Conservation (phyloP, 1,140 invertebrate genomes). For the Drosophila fuyamai region DNA sequence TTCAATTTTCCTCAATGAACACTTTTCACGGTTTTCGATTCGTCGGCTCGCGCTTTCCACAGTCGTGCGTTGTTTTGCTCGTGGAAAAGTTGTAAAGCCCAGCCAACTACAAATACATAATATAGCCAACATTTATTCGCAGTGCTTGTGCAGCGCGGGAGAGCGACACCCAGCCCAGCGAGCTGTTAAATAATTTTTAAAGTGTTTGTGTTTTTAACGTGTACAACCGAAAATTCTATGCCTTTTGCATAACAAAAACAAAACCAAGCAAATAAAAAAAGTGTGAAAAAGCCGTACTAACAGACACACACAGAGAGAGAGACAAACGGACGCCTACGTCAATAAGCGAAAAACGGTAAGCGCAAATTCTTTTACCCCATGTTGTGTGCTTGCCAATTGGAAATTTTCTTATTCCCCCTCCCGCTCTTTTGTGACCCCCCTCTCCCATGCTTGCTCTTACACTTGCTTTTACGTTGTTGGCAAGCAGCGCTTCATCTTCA, state of each 20-base stretch:
- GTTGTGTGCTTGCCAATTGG: constrained; percentile 63
- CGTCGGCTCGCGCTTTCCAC: constrained; percentile 61
- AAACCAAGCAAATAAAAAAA: constrained; percentile 43
- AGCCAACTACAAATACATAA: constrained; percentile 30
- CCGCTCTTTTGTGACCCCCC: constrained; percentile 27
- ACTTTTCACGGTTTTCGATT: constrained; percentile 77
- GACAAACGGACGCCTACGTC: constrained; percentile 63
- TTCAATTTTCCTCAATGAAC: constrained; percentile 83
- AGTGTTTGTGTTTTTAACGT: constrained; percentile 55
- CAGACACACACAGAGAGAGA: constrained; percentile 17
- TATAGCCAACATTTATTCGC: constrained; percentile 39
- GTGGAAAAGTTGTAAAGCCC: constrained; percentile 45
- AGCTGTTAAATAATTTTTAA: constrained; percentile 54
- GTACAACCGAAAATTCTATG: constrained; percentile 52
- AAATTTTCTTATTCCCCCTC: constrained; percentile 71
- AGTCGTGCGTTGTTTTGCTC: constrained; percentile 47
- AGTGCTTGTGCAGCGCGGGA: constrained; percentile 32
- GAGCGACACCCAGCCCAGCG: constrained; percentile 11
- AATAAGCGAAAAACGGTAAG: constrained; percentile 73
- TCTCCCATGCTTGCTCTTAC: constrained; percentile 34
- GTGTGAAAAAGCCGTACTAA: constrained; percentile 27
- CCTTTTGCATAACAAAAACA: constrained; percentile 77
- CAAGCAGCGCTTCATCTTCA: constrained; percentile 59
- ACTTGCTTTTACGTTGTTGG: constrained; percentile 57
- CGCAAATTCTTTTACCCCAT: constrained; percentile 57